Base-by-base conservation (phyloP, 2,113 vertebrate genomes). In the Zosterops japonicus region DNA sequence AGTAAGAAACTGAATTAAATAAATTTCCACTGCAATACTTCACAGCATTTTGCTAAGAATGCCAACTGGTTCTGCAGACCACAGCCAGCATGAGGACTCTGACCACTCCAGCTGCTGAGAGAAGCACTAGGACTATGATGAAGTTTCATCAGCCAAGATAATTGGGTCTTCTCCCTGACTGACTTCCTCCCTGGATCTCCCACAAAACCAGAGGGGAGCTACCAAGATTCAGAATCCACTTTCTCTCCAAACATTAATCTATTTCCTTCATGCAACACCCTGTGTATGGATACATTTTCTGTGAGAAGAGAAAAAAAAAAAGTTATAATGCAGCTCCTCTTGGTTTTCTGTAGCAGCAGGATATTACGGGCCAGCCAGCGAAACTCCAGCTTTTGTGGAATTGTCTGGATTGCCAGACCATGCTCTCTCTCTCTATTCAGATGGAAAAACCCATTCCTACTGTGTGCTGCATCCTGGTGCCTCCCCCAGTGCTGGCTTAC, bases 1-100 rank as follows among this genome's bases (percentile, higher is more conserved):
- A 60, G 24, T 15, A 11, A 69, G 41, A 44, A 93, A 59, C 44
- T 61, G 39, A 39, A 39, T 12, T 39, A 39, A 39, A 39, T 39
- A 39, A 39, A 39, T 39, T 39, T 44, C 8, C 56, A 21, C 25
- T 41, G 8, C 17, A 65, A 15, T 6, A 41, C 12, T 50, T 64
- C 41, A 69, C 20, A 68, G 46, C 16, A 49, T 25, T 42, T 67
- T 41, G 16, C 15, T 44, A n/a, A 68, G 33, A 63, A 60, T 9
- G 6, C 7, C 5, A 27, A 57, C 18, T 8, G 55, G n/a, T 3
- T 63, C 36, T 1, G 0, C 33, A 35, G 60, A 33, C 14, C n/a
- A 41, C 24, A 35, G 35, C 20, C 39, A 64, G 24, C 27, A 64
- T 1, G 14, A 70, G 19, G 47, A 69, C 59, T 24, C 19, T 56